A percentile compares a stretch with the other conserved stretches of the same genome.
Evolutionary conservation across 2,113 vertebrate genomes (phyloP).

Genomic region (Cacatua alba): DNA sequence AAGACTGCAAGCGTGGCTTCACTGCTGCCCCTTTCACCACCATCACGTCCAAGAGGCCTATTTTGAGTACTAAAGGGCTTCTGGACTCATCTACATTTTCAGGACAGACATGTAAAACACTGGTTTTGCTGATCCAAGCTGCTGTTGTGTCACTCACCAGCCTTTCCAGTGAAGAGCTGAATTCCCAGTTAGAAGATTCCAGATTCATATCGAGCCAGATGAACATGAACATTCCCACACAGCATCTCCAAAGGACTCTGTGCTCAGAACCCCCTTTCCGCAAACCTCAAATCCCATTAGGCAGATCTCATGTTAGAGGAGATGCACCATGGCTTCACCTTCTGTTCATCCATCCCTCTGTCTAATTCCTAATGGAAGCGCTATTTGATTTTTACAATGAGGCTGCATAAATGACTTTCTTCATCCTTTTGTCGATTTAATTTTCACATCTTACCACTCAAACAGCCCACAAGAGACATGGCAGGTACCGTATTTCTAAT

Average conservation of each 20-base stretch:
- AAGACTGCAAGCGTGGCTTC: neutral
- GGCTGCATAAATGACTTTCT: neutral
- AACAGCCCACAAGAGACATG: neutral
- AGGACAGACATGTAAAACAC: neutral
- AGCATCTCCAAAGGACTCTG: neutral
- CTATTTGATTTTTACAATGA: neutral
- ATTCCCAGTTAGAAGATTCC: neutral
- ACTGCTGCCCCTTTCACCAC: neutral
- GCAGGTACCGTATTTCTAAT: neutral
- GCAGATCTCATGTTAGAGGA: neutral
- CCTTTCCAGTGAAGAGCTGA: neutral
- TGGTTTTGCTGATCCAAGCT: neutral
- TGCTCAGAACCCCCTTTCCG: neutral
- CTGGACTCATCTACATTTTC: neutral
- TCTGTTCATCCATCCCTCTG: accelerated
- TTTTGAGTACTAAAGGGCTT: neutral
- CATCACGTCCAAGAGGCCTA: neutral
- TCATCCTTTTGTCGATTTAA: neutral
- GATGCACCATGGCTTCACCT: neutral
- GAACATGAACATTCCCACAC: neutral
- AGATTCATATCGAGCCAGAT: neutral
- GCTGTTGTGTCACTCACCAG: neutral
- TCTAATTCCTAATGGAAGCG: neutral
- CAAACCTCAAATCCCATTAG: neutral
- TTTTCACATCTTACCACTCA: neutral